Base-by-base conservation (phyloP, 2,113 vertebrate species). In the Sander lucioperca region DNA sequence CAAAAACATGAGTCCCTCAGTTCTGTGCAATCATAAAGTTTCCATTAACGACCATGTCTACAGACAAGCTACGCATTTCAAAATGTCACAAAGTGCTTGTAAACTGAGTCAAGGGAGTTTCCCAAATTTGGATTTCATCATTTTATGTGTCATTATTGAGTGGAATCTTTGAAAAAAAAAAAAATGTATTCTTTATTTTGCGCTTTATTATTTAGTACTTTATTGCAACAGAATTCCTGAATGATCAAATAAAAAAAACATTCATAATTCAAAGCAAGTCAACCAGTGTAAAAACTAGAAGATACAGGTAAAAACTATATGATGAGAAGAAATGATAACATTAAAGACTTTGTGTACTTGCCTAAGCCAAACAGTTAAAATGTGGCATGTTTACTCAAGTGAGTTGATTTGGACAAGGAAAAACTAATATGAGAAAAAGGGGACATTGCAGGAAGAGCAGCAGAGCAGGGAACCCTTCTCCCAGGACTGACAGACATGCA, bases 71-170 rank as follows among this genome's bases (percentile, higher is more conserved):
- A 13, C 1, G 1, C 27, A 23, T 50, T 50, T 33, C 2, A 48
- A 48, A 69, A 48, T 81, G 33, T 61, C 54, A 61, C 59, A 14
- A 67, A n/a, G 10, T 10, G 1, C 51, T n/a, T 19, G 5, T 63
- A 73, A 75, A 74, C 23, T 54, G 45, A 67, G 61, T 76, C 25
- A 62, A 66, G 62, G 74, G 84, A 64, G 57, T 79, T 83, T 45
- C 74, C 68, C 53, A 69, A 25, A 6, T 33, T 21, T 30, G 16
- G 53, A 58, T 45, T 23, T 72, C 3, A 15, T 54, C 6, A 45
- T 16, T 50, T 65, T 6, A 25, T 45, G 19, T 51, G 27, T 27
- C 27, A 27, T 27, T 27, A 25, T 25, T 25, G 18, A 12, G n/a
- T 25, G 39, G 12, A 58, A 50, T n/a, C 25, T 3, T 33, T 30